phyloP scores from a whole-genome alignment of 2,888 invertebrate genomes.

The Ferrisia virgata region DNA sequence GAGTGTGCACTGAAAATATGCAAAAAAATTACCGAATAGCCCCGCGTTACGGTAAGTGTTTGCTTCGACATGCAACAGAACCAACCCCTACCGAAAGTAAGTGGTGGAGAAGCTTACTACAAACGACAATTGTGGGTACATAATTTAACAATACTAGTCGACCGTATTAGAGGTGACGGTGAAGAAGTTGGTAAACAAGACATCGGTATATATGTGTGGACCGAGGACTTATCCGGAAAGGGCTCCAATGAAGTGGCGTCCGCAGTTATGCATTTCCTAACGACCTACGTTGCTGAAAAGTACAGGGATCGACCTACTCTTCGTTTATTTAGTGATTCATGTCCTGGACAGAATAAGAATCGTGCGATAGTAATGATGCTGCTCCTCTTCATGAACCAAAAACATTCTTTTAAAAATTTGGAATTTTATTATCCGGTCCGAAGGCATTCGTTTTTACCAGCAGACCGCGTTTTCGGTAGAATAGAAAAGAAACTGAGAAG shows the following conservation, averaged over 20 bases:
- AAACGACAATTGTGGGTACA: neutral
- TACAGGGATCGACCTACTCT: neutral
- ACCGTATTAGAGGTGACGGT: no score
- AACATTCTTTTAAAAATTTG: neutral
- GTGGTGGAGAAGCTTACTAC: neutral
- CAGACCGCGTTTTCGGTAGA: neutral
- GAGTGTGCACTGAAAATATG: no score
- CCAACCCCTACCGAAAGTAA: neutral
- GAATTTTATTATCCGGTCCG: neutral
- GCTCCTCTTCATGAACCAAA: neutral
- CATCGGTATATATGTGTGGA: no score
- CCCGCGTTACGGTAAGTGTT: neutral
- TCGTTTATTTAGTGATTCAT: neutral
- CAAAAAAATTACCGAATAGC: no score
- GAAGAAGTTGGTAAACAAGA: no score
- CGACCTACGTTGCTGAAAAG: neutral
- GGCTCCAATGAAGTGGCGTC: no score
- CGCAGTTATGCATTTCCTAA: neutral
- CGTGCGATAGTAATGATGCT: neutral
- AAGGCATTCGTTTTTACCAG: neutral
- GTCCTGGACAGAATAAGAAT: neutral
- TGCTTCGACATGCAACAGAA: constrained; percentile 16
- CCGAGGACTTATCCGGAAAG: no score
- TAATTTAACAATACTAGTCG: no score
- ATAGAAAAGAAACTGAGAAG: neutral